Evolutionary conservation across 2,888 invertebrate genomes (phyloP).

Genomic region (Phortica okadai): DNA sequence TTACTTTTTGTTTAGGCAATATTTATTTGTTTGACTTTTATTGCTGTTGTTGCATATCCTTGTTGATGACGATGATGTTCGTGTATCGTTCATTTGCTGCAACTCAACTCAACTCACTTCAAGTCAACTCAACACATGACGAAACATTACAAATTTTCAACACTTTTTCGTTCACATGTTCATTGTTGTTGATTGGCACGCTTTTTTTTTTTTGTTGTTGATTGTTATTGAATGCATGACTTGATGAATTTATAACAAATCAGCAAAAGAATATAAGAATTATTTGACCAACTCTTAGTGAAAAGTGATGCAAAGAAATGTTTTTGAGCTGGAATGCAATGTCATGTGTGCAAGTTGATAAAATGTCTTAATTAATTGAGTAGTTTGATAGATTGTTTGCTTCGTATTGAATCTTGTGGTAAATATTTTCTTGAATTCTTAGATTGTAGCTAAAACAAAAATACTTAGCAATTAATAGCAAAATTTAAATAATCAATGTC

Average conservation of each 20-base stretch:
- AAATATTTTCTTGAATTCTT: background rate
- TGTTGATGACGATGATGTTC: slow-evolving; percentile 41
- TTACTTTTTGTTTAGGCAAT: slow-evolving; percentile 20
- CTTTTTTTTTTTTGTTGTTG: slow-evolving; percentile 22
- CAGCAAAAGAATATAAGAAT: background rate
- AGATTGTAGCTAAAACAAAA: too few relatives aligned
- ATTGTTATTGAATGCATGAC: slow-evolving; percentile 34
- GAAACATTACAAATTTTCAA: background rate
- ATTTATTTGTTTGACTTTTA: slow-evolving; percentile 32
- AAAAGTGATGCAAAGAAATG: too few relatives aligned
- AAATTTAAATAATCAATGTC: too few relatives aligned
- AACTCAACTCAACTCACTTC: slow-evolving; percentile 13
- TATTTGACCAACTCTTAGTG: too few relatives aligned
- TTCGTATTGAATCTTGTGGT: background rate
- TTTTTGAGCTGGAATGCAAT: background rate
- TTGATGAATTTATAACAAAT: slow-evolving; percentile 34
- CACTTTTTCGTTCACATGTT: background rate
- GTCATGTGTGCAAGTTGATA: background rate
- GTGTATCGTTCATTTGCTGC: slow-evolving; percentile 17
- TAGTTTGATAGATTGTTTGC: background rate
- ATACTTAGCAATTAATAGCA: too few relatives aligned
- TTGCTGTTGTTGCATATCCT: slow-evolving; percentile 35
- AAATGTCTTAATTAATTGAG: background rate
- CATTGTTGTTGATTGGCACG: background rate
- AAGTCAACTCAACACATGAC: background rate